Conservation (phyloP, 2,888 invertebrate genomes). For the Eurois occulta region DNA sequence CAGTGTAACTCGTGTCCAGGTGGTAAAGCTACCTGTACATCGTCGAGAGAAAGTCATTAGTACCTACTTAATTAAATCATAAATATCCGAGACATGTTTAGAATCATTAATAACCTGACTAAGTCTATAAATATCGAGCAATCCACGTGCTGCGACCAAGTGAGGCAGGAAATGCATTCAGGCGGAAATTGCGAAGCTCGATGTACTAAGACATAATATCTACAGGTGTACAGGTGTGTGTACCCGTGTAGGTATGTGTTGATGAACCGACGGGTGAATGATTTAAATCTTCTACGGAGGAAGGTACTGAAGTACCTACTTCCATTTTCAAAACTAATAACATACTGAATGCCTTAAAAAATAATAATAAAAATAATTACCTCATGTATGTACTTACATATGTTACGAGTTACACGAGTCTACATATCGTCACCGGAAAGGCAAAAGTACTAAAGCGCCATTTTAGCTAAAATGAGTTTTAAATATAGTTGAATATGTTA, state of each 20-base stretch:
- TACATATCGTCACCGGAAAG: too few relatives aligned
- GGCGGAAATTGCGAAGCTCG: slow-evolving; percentile 28
- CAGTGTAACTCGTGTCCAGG: neutral
- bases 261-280: neutral
- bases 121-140: neutral
- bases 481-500: too few relatives aligned
- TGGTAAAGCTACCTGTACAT: neutral
- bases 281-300: neutral
- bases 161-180: neutral
- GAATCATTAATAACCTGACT: neutral
- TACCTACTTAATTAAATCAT: neutral
- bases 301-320: neutral
- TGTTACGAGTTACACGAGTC: slow-evolving; percentile 29
- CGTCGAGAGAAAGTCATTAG: neutral
- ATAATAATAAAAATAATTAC: too few relatives aligned
- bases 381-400: too few relatives aligned
- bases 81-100: neutral
- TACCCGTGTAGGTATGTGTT: neutral
- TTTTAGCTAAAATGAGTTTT: too few relatives aligned
- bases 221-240: neutral
- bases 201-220: neutral
- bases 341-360: too few relatives aligned
- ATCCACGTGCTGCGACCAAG: slow-evolving; percentile 1
- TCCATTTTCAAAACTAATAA: neutral
- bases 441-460: too few relatives aligned